phyloP scores from a whole-genome alignment of 1,140 invertebrate genomes.

The Zaprionus inermis region DNA sequence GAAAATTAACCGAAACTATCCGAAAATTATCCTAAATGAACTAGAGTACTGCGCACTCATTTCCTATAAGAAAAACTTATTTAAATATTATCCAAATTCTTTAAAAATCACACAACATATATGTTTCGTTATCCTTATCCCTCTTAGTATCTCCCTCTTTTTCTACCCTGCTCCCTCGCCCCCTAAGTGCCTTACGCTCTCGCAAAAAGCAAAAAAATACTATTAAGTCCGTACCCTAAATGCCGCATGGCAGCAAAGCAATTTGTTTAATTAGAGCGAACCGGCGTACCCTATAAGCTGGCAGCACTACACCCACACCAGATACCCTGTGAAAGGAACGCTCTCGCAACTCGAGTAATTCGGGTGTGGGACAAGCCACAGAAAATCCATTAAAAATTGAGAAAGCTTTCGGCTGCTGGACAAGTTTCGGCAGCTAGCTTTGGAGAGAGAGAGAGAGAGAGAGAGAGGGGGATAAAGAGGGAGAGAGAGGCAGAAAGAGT shows the following conservation, averaged over 20 bases:
- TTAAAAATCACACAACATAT: not conserved
- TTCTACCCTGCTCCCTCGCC: not conserved
- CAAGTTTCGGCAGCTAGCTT: constrained; percentile 26
- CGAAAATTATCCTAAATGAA: not conserved
- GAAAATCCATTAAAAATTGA: constrained; percentile 69
- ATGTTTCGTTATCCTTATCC: not conserved
- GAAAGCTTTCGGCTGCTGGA: constrained; percentile 41
- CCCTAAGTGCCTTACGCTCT: no score
- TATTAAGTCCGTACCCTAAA: constrained; percentile 24
- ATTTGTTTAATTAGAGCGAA: constrained; percentile 67
- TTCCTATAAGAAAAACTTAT: not conserved
- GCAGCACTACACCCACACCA: not conserved
- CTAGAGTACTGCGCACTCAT: not conserved
- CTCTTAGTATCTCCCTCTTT: not conserved
- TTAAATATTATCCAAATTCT: not conserved
- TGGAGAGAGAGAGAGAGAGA: not conserved
- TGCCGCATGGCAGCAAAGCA: constrained; percentile 53
- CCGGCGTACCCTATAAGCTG: constrained; percentile 44
- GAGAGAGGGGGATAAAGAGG: not conserved
- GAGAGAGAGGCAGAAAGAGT: constrained; percentile 22
- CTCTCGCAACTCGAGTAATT: not conserved
- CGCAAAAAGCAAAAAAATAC: not conserved
- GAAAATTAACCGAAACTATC: not conserved
- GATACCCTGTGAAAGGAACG: not conserved
- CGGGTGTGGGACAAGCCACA: not conserved